A percentile compares a stretch with the other conserved stretches of the same genome.
These are phyloP conservation scores for Paedocypris sp. DNA, from an alignment of 2,113 vertebrate species.

Conservation along the genomic window DNA sequence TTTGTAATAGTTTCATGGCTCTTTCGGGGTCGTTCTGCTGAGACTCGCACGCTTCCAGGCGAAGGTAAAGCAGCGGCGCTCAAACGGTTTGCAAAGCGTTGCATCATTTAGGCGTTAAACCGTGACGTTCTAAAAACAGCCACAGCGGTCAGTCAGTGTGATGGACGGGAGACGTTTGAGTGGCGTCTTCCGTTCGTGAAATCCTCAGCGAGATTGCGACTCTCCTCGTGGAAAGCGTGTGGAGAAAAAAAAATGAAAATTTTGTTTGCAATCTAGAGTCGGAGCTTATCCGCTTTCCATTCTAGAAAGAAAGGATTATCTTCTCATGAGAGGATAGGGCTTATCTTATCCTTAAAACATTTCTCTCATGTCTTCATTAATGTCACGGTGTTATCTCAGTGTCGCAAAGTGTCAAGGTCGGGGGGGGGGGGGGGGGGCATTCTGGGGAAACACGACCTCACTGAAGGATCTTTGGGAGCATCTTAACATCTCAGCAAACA, in stretches of 20 bases:
- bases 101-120: no score
- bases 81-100: no score
- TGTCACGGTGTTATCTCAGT: constrained; percentile 2
- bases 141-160: no score
- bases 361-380: constrained; percentile 3
- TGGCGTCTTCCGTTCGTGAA: no score
- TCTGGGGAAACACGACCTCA: neutral
- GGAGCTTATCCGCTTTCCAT: neutral
- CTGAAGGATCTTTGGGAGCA: neutral
- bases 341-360: constrained; percentile 6
- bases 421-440: neutral
- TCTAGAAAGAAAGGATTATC: neutral
- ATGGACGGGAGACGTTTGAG: no score
- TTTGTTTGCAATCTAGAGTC: neutral
- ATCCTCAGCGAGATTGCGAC: no score
- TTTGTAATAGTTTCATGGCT: no score
- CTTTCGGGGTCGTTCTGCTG: no score
- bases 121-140: no score
- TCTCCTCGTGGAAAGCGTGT: no score
- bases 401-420: constrained; percentile 2
- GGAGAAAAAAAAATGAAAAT: neutral
- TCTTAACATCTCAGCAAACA: neutral
- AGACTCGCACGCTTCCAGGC: no score
- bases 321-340: neutral
- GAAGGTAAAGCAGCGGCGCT: no score